Conservation (phyloP, 1,140 invertebrate species). For the Mya arenaria region DNA sequence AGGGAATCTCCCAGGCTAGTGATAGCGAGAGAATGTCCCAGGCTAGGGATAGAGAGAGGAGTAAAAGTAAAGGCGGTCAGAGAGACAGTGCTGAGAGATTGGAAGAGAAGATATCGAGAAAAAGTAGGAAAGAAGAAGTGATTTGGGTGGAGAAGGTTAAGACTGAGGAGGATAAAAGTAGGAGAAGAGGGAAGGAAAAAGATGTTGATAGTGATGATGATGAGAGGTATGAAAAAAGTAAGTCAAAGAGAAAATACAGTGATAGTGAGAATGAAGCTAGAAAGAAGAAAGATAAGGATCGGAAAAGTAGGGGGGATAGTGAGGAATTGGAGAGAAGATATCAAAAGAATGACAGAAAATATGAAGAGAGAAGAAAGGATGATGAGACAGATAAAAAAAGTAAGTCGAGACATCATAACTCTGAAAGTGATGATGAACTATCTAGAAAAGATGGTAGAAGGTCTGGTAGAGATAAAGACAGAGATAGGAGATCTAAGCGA, state of each 20-base stretch:
- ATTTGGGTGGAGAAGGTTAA: not conserved
- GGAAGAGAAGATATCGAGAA: constrained; percentile 9
- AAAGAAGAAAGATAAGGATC: constrained; percentile 1
- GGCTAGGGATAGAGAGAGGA: not conserved
- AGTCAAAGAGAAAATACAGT: constrained; percentile 8
- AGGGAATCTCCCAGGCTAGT: not conserved
- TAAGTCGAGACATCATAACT: no score
- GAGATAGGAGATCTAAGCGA: not conserved
- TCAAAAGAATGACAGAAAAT: constrained; percentile 37
- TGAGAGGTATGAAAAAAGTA: constrained; percentile 1
- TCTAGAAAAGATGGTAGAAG: not conserved
- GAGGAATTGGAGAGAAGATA: constrained; percentile 39
- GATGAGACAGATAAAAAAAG: not conserved
- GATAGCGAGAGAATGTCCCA: no score
- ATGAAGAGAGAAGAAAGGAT: constrained; percentile 4
- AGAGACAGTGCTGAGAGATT: constrained; percentile 10
- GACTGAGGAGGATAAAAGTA: not conserved
- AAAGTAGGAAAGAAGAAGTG: not conserved
- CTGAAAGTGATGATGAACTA: not conserved
- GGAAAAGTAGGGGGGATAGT: constrained; percentile 11
- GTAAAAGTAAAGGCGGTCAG: not conserved
- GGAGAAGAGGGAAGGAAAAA: not conserved
- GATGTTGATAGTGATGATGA: constrained; percentile 32
- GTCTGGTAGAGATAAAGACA: constrained; percentile 7
- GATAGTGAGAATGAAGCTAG: constrained; percentile 45